phyloP scores from a whole-genome alignment of 1,140 invertebrate species.

The Plectus sambesii region DNA sequence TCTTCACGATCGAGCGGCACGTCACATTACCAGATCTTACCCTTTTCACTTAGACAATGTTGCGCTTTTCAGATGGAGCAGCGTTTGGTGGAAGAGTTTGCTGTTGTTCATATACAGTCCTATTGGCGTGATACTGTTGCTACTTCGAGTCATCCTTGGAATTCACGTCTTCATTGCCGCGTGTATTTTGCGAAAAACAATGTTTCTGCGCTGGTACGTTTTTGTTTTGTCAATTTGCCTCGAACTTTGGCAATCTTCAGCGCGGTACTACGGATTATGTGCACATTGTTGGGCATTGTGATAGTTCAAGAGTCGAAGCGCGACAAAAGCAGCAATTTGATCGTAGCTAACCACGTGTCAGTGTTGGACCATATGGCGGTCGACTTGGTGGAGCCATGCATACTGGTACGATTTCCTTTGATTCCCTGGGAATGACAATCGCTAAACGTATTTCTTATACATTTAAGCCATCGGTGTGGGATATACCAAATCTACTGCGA shows the following conservation, averaged over 20 bases:
- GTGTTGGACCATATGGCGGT: constrained; percentile 61
- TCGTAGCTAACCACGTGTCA: constrained; percentile 61
- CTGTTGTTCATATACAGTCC: no score
- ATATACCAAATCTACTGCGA: constrained; percentile 41
- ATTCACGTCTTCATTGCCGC: constrained; percentile 43
- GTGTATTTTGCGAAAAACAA: constrained; percentile 42
- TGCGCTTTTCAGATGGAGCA: no score
- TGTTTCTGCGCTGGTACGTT: constrained; percentile 36
- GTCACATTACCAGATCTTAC: no score
- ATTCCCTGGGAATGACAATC: neutral
- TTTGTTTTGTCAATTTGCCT: neutral
- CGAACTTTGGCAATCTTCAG: constrained; percentile 42
- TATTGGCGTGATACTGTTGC: constrained; percentile 39
- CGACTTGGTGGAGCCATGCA: constrained; percentile 55
- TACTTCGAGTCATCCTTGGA: constrained; percentile 45
- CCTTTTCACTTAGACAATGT: no score
- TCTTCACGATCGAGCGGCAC: no score
- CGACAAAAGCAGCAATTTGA: constrained; percentile 49
- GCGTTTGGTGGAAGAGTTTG: no score
- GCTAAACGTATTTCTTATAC: constrained; percentile 11
- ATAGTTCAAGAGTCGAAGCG: constrained; percentile 54
- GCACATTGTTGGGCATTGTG: constrained; percentile 54
- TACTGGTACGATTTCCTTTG: constrained; percentile 53
- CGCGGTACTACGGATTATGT: constrained; percentile 50
- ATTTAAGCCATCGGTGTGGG: constrained; percentile 47